Base-by-base conservation (phyloP, 2,888 invertebrate genomes). In the Patella depressa region DNA sequence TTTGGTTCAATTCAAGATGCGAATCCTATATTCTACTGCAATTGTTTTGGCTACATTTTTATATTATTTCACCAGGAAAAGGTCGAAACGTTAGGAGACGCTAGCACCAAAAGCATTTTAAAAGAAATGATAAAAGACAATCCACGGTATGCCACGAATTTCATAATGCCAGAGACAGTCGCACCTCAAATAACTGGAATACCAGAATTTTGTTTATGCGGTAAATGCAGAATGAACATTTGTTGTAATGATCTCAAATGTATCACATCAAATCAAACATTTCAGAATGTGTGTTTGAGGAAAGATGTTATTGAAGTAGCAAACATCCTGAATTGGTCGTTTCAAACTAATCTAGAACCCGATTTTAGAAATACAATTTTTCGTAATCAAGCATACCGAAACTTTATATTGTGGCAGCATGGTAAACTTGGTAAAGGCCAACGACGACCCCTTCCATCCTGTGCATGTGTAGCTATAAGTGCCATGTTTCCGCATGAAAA, bases 401-500 rank as follows among this genome's bases (percentile, higher is more conserved):
- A 57, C 29, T 76, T 76, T 71, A 71, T 76, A 29, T 34, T 72
- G 17, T 76, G 76, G 72, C 72, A 76, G 24, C 59, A 55, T 34
- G 76, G 72, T 12, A 45, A 24, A 29, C n/a, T 76, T 2, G 76
- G 76, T 14, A 7, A 71, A 3, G 57, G 59, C n/a, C 54, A 29
- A 71, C 54, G 76, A 7, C 11, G 45, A 4, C 34, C 7, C 19
- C 24, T 72, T n/a, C 76, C 76, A 24, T 29, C 54, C n/a, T 76
- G 72, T 57, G 34, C 71, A 11, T 19, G 34, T 11, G 15, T 53
- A 4, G 71, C 75, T 24, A 71, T 76, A 12, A 7, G 72, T 15
- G 54, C 53, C n/a, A 12, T 34, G 54, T 76, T 76, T 17, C 76
- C 57, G 14, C 29, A 53, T 14, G 12, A 19, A n/a, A 45, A 24